phyloP scores from a whole-genome alignment of 2,113 vertebrate genomes.

The Axis porcinus region DNA sequence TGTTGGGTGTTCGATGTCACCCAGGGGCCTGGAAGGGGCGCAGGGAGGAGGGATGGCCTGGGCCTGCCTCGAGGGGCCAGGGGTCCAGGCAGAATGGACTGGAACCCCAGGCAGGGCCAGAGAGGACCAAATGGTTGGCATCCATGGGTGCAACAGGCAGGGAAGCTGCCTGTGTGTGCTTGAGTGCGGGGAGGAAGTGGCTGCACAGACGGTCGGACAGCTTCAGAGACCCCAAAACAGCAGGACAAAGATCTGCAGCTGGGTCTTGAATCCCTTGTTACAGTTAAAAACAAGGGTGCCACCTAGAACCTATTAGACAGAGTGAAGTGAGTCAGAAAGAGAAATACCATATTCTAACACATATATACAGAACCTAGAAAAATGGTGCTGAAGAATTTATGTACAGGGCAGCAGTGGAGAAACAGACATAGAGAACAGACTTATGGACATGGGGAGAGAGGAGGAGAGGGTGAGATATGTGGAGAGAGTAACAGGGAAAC shows the following conservation, averaged over 20 bases:
- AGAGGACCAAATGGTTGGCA: rapidly evolving
- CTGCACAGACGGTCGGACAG: not conserved
- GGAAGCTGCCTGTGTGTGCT: rapidly evolving
- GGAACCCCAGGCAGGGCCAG: not conserved
- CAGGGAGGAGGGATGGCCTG: not conserved
- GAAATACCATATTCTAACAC: not conserved
- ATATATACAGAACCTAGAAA: not conserved
- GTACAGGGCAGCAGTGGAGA: not conserved
- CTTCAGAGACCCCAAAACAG: not conserved
- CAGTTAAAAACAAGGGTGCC: not conserved
- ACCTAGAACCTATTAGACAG: not conserved
- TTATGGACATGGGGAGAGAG: rapidly evolving
- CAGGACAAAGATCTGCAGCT: not conserved
- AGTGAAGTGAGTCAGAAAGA: not conserved
- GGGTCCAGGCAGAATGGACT: not conserved
- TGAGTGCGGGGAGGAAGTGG: rapidly evolving
- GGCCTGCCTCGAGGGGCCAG: rapidly evolving
- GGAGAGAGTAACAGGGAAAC: not conserved
- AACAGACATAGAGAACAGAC: not conserved
- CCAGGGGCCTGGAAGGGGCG: rapidly evolving
- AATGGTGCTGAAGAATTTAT: not conserved
- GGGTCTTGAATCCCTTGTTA: no score
- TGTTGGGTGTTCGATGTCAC: rapidly evolving
- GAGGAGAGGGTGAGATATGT: not conserved
- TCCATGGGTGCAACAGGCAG: rapidly evolving